These are phyloP conservation scores for Cynodonichthys magdalenae DNA, from an alignment of 2,797 vertebrate genomes.

Conservation along the genomic window DNA sequence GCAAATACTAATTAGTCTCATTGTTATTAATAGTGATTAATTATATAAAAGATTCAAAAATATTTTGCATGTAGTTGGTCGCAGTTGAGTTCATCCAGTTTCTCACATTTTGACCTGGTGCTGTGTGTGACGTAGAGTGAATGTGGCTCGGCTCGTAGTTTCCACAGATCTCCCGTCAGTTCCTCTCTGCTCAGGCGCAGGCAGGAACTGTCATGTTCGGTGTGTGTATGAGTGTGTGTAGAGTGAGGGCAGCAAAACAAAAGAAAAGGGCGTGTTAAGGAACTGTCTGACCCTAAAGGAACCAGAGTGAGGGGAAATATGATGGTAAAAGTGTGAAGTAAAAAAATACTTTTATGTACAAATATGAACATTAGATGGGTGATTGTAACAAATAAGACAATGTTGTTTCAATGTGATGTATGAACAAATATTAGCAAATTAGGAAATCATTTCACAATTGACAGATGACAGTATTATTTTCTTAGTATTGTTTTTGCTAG, in stretches of 20 bases:
- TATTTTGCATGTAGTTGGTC: too few species aligned
- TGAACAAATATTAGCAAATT: too few species aligned
- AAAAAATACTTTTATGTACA: constrained; percentile 6
- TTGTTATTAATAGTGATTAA: too few species aligned
- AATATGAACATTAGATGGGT: constrained; percentile 1
- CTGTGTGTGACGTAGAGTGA: not conserved
- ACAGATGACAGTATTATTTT: too few species aligned
- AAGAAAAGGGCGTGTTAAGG: constrained; percentile 48
- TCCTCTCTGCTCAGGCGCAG: constrained; percentile 29
- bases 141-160: not conserved
- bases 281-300: constrained; percentile 50
- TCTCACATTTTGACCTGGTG: constrained; percentile 3
- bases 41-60: not conserved
- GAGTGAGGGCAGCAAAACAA: constrained; percentile 44
- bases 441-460: too few species aligned
- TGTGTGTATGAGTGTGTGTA: constrained; percentile 22
- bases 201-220: constrained; percentile 46
- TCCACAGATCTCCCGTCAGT: constrained; percentile 7
- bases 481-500: too few species aligned
- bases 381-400: not conserved
- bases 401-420: too few species aligned
- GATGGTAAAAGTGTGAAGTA: constrained; percentile 31
- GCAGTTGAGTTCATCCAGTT: not conserved
- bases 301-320: constrained; percentile 53
- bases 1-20: too few species aligned